A percentile compares a stretch with the other conserved stretches of the same genome.
Conservation (phyloP, 2,113 vertebrate species). For the Phyllostomus discolor region DNA sequence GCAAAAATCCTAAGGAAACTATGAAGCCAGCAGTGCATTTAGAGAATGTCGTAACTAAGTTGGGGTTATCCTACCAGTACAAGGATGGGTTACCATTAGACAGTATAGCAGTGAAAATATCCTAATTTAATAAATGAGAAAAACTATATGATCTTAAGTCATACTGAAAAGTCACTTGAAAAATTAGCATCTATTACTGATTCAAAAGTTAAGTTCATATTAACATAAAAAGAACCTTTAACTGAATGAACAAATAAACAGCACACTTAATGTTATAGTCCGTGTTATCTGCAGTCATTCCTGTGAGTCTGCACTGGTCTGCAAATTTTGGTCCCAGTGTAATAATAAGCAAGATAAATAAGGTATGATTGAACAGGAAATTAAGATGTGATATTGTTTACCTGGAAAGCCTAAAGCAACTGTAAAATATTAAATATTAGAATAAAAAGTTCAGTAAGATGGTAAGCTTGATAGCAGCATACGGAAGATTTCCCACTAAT, state of each 20-base stretch:
- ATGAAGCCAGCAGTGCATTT: background rate
- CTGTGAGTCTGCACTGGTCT: background rate
- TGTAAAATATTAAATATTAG: background rate
- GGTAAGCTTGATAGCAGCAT: background rate
- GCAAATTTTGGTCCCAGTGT: background rate
- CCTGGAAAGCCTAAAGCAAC: background rate
- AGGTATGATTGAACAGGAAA: background rate
- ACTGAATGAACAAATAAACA: background rate
- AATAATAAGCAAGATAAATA: background rate
- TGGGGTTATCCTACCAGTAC: background rate
- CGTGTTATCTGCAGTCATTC: background rate
- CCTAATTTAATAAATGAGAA: background rate
- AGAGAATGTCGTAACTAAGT: background rate
- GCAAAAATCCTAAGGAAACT: background rate
- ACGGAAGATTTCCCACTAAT: background rate
- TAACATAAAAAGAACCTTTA: background rate
- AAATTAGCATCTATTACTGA: background rate
- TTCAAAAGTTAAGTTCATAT: background rate
- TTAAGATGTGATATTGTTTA: background rate
- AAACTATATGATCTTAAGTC: background rate
- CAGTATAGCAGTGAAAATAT: background rate
- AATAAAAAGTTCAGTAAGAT: background rate
- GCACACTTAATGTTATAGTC: background rate
- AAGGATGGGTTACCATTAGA: background rate
- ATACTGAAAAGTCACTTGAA: background rate